Base-by-base conservation (phyloP, 1,140 invertebrate species). In the Apolygus lucorum region DNA sequence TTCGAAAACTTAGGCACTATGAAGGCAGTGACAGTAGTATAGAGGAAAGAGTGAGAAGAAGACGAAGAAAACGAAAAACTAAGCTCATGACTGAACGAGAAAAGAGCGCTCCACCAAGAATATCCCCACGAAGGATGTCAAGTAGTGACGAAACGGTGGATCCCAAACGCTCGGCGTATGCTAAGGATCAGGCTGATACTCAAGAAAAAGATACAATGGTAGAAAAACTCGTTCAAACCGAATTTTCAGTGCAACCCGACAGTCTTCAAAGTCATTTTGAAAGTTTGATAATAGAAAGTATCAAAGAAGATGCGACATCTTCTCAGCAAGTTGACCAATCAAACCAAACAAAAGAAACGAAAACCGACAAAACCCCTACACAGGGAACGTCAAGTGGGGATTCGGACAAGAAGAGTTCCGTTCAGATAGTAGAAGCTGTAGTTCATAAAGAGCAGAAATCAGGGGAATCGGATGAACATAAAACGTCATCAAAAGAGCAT, bases 31-130 rank as follows among this genome's bases (percentile, higher is more conserved):
- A 71, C 28, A 69, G 68, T 25, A 71, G 70, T 62, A 71, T 66
- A 66, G 67, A 64, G 26, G 68, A 65, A 28, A 42, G 62, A 28
- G 26, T 68, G 8, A 63, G 63, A 69, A 52, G 68, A 21, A 25
- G 63, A 1, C 42, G 62, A 22, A 66, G 70, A 29, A 71, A 71
- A 71, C 64, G 63, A 49, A 70, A 69, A 68, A n/a, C 52, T 34
- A 71, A 67, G 67, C 27, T 77, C 76, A 68, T 74, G 74, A 54
- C 76, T 70, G 72, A 79, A 77, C 69, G 77, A 42, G 64, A 66
- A 4, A 21, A 59, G 64, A 67, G 62, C 63, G 1, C 64, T 25
- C 17, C 8, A 62, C 2, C 52, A 68, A 0, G 72, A 75, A n/a
- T 26, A 52, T 54, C 65, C 73, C 34, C 70, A 73, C 54, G 26